Base-by-base conservation (phyloP, 2,888 invertebrate genomes). In the Macropis europaea region DNA sequence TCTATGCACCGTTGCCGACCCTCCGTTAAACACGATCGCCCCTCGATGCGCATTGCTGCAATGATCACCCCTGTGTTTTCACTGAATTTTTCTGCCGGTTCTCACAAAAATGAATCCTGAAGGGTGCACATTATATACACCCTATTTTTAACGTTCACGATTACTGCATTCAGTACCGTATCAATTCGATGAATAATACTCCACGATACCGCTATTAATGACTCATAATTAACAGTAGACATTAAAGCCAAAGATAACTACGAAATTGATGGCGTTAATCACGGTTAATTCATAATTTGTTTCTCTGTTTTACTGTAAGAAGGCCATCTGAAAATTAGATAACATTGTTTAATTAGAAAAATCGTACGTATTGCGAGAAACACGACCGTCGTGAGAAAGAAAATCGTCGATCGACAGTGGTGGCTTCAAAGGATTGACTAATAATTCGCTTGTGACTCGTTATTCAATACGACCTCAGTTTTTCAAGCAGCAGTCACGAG, bases 1-100 rank as follows among this genome's bases (percentile, higher is more conserved):
- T 78, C 79, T 79, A 79, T 79, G 79, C 79, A 79, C 79, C 79
- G 79, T 76, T 79, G 79, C 73, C 73, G 76, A 79, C 79, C 79
- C 78, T 73, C 69, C 40, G 59, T 61, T 61, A 53, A 72, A 54
- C 47, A 34, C 36, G 61, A 71, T 57, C 63, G 76, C 63, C 73
- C 70, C 76, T 73, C 52, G 64, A 60, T 52, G 73, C 73, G 70
- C 75, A 73, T 66, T 70, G 73, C 75, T 32, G 45, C 64, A 70
- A 47, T 45, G 54, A 54, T 74, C 68, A 73, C 73, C 74, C 74
- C 66, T 62, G 38, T 45, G 62, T 60, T 73, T 68, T 42, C 59
- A 68, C 59, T 54, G 53, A 62, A 59, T 62, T 53, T 40, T 40
- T 22, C 24, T 17, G n/a, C 32, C 30, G 15, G 42, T 59, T 52